These are phyloP conservation scores for Centropristis striata DNA, from an alignment of 2,113 vertebrate genomes.

Conservation along the genomic window DNA sequence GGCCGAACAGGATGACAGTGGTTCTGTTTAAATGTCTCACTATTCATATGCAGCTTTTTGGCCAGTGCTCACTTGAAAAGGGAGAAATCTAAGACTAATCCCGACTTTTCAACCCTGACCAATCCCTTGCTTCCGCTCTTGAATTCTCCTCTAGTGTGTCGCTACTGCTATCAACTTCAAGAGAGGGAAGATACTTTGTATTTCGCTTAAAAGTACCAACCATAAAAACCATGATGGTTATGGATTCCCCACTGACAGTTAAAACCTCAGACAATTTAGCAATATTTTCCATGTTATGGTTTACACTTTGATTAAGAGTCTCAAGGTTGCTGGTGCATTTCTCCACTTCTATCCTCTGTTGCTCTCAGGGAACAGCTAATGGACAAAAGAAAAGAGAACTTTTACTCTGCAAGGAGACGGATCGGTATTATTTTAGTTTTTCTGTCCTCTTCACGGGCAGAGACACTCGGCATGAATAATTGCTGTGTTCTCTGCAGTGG, in stretches of 20 bases:
- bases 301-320: constrained; percentile 40
- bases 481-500: constrained; percentile 68
- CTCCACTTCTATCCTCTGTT: constrained; percentile 34
- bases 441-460: constrained; percentile 55
- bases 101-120: constrained; percentile 47
- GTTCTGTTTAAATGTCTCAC: background rate
- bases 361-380: constrained; percentile 27
- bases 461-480: constrained; percentile 81
- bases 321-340: constrained; percentile 32
- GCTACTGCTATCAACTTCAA: constrained; percentile 29
- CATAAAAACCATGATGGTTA: constrained; percentile 20
- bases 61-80: constrained; percentile 18
- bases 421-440: constrained; percentile 53
- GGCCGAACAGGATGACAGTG: background rate
- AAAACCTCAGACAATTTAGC: constrained; percentile 20
- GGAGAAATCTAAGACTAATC: constrained; percentile 39
- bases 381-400: constrained; percentile 42
- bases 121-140: constrained; percentile 26
- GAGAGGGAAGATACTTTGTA: constrained; percentile 6
- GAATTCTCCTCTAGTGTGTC: constrained; percentile 21
- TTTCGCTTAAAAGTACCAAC: constrained; percentile 3
- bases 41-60: constrained; percentile 25
- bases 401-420: constrained; percentile 30
- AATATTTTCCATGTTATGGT: background rate
- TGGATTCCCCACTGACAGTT: constrained; percentile 15